phyloP scores from a whole-genome alignment of 2,113 vertebrate genomes.

The Eurypyga helias region DNA sequence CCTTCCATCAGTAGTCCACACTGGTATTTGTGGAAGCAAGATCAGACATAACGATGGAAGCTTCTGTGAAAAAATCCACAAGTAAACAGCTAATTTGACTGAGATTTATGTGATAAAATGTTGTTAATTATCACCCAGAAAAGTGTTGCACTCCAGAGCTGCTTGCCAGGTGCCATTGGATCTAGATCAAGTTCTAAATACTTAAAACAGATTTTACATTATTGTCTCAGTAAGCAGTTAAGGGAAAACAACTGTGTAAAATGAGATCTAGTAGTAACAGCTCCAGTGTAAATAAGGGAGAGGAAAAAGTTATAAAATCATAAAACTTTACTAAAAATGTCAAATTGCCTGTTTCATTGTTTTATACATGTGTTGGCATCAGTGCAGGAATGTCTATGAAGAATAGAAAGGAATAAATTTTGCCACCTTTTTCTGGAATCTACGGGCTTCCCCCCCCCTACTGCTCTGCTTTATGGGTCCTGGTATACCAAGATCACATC shows the following conservation, averaged over 20 bases:
- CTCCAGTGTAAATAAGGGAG: neutral
- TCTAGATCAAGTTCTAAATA: neutral
- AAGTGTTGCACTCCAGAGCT: neutral
- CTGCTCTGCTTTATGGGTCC: neutral
- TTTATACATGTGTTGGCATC: neutral
- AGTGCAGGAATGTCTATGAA: neutral
- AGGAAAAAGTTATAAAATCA: neutral
- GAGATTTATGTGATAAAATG: neutral
- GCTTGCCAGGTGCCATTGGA: neutral
- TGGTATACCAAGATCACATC: neutral
- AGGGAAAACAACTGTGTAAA: neutral
- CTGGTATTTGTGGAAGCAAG: neutral
- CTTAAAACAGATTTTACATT: neutral
- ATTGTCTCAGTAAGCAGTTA: neutral
- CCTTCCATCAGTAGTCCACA: neutral
- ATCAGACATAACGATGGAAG: neutral
- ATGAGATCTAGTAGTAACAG: neutral
- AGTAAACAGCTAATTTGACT: neutral
- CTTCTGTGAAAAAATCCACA: neutral
- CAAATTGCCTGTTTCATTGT: neutral
- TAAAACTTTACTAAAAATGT: constrained; percentile 24
- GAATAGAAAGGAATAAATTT: constrained; percentile 19
- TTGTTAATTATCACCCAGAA: neutral
- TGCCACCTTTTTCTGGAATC: constrained; percentile 8
- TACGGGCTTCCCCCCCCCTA: neutral